A percentile compares a stretch with the other conserved stretches of the same genome.
Conservation (phyloP, 2,113 vertebrate genomes). For the Oreochromis spilurus region DNA sequence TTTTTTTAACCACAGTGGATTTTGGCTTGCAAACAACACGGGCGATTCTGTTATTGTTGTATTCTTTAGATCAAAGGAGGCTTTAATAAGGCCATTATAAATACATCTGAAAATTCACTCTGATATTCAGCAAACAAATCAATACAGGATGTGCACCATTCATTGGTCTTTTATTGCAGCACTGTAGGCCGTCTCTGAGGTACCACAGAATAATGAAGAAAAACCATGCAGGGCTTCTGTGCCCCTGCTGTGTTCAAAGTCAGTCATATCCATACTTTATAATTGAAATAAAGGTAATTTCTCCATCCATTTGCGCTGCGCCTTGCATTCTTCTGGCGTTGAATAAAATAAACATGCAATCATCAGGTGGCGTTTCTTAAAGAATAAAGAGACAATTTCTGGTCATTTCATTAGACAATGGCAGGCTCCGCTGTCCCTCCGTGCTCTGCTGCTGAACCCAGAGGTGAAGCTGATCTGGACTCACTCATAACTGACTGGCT, state of each 20-base stretch:
- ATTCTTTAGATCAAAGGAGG: conserved; percentile 74
- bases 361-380: neutral
- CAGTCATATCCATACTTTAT: conserved; percentile 66
- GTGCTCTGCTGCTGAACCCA: neutral
- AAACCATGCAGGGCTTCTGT: conserved; percentile 49
- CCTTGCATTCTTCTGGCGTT: conserved; percentile 25
- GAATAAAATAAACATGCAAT: conserved; percentile 8
- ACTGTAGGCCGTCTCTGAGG: conserved; percentile 56
- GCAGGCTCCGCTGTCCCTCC: neutral
- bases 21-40: conserved; percentile 47
- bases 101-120: conserved; percentile 77
- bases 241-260: conserved; percentile 77
- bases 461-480: neutral
- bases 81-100: conserved; percentile 80
- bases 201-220: conserved; percentile 66
- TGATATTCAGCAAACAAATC: conserved; percentile 79
- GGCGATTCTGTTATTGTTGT: conserved; percentile 66
- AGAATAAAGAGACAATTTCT: neutral
- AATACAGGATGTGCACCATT: conserved; percentile 75
- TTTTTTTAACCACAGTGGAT: conserved; percentile 37
- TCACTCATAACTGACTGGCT: neutral
- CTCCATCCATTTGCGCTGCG: conserved; percentile 61
- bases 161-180: conserved; percentile 69
- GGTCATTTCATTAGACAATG: neutral
- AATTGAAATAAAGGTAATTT: conserved; percentile 73